Evolutionary conservation across 2,113 vertebrate genomes (phyloP).

Genomic region (Nibea coibor): DNA sequence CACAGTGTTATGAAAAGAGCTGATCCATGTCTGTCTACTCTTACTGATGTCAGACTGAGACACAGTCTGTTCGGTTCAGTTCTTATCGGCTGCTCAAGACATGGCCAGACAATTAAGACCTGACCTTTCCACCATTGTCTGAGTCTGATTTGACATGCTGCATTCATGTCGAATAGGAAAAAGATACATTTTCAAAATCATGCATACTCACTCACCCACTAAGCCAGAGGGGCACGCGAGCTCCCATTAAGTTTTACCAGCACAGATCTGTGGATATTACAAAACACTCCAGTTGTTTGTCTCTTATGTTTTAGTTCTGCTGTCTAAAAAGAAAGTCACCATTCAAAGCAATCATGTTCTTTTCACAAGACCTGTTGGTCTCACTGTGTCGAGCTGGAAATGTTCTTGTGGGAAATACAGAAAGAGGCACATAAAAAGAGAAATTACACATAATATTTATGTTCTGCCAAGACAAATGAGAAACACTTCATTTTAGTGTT

Average conservation of each 20-base stretch:
- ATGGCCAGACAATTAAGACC: slow-evolving; percentile 16
- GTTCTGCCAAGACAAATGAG: no score
- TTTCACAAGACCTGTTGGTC: background rate
- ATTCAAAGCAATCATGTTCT: background rate
- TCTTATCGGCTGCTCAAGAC: slow-evolving; percentile 35
- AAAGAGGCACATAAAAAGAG: background rate
- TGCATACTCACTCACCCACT: background rate
- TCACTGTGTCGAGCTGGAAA: background rate
- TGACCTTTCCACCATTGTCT: slow-evolving; percentile 48
- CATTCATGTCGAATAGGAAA: slow-evolving; percentile 5
- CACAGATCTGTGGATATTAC: background rate
- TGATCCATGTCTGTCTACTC: slow-evolving; percentile 37
- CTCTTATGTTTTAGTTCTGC: background rate
- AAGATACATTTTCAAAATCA: background rate
- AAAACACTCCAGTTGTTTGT: background rate
- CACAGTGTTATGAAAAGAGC: slow-evolving; percentile 23
- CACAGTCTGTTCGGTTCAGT: slow-evolving; percentile 3
- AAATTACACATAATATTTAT: background rate
- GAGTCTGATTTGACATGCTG: slow-evolving; percentile 9
- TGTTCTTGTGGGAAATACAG: background rate
- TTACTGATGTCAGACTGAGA: background rate
- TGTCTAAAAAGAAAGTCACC: background rate
- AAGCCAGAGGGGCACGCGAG: background rate
- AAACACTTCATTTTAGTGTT: no score
- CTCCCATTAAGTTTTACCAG: background rate